Base-by-base conservation (phyloP, 1,140 invertebrate species). In the Eupristina koningsbergeri region DNA sequence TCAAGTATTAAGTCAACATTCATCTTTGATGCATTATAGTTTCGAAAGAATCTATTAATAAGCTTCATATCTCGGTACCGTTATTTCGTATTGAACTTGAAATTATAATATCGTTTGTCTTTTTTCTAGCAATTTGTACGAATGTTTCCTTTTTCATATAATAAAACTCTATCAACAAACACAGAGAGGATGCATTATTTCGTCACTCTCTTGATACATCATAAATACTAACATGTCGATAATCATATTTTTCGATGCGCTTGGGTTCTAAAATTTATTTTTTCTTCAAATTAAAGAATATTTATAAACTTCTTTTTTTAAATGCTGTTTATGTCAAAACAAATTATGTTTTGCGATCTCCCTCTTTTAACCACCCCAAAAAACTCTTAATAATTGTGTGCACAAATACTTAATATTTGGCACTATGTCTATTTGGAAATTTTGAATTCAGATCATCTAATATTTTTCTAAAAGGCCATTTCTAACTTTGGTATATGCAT, bases 131-230 rank as follows among this genome's bases (percentile, higher is more conserved):
- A 82, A 45, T 11, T 50, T 82, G 45, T 39, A 26, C 1, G 6
- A 26, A 3, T n/a, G 34, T 82, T 34, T 84, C 47, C 45, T 69
- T 81, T 81, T 74, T 88, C 53, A 86, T 41, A 73, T 87, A 89
- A 90, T 87, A 89, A 89, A 90, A 89, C 78, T 88, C 83, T 86
- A 86, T 89, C 84, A 89, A 89, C 89, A 89, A 89, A 87, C 73
- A 74, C 78, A 67, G 83, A 77, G 74, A n/a, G 19, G 34, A 61
- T 58, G 39, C 53, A 74, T 22, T 77, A 17, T 50, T 64, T 47
- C 63, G 31, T 47, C 22, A 80, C 47, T 75, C 41, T n/a, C 29
- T 34, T 80, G 17, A 29, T 79, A 58, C 53, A 53, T 26, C 50
- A 61, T 63, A 74, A 31, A 75, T 58, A 80, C 53, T 50, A 76